These are phyloP conservation scores for Palythoa heliodiscus DNA, from an alignment of 92 coral and sea anemone genomes.

Conservation along the genomic window DNA sequence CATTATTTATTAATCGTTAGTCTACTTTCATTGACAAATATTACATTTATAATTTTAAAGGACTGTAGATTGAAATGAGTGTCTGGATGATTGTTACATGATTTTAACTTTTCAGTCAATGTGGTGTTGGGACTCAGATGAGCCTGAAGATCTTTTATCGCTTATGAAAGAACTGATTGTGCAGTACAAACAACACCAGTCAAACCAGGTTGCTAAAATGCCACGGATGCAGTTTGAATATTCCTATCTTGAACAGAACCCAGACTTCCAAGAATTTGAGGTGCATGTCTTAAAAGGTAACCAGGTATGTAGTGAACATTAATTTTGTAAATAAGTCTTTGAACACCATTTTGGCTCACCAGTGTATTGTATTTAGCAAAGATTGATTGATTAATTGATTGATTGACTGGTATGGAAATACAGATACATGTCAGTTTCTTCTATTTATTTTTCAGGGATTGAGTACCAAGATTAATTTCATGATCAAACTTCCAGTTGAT, in stretches of 20 bases:
- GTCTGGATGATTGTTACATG: background rate
- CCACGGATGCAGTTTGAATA: conserved; percentile 84
- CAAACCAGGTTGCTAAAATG: conserved; percentile 62
- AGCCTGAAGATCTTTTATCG: conserved; percentile 65
- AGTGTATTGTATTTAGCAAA: too few relatives aligned
- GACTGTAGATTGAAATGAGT: background rate
- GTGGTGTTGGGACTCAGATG: conserved; percentile 70
- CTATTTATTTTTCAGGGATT: conserved; percentile 43
- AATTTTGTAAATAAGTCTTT: too few relatives aligned
- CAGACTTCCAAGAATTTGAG: conserved; percentile 71
- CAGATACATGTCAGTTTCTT: background rate
- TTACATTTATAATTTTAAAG: too few relatives aligned
- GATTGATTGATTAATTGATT: too few relatives aligned
- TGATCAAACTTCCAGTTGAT: conserved; percentile 87
- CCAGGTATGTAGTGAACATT: conserved; percentile 59
- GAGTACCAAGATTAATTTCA: conserved; percentile 69
- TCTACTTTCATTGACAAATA: too few relatives aligned
- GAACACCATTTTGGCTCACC: too few relatives aligned
- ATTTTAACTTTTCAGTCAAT: conserved; percentile 58
- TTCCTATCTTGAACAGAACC: conserved; percentile 42
- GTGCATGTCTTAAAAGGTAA: conserved; percentile 65
- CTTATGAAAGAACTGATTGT: conserved; percentile 72
- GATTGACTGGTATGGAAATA: too few relatives aligned
- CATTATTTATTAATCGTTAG: too few relatives aligned
- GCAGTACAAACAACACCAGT: conserved; percentile 85